These are phyloP conservation scores for Poeciliopsis infans DNA, from an alignment of 2,797 vertebrate species.

Conservation along the genomic window DNA sequence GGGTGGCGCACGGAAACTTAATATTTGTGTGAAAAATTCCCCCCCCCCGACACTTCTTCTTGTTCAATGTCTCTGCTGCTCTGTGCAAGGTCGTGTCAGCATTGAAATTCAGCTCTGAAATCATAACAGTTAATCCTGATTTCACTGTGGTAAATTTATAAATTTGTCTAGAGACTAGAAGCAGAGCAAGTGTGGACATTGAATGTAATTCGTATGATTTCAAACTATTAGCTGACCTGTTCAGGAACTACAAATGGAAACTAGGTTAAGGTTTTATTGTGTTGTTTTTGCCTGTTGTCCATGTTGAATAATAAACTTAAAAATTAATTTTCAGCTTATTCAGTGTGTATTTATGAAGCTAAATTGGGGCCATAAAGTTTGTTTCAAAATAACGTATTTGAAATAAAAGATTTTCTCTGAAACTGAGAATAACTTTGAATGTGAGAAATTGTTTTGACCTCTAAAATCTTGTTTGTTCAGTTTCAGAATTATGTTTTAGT, in stretches of 20 bases:
- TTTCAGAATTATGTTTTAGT: background rate
- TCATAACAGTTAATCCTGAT: background rate
- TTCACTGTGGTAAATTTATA: background rate
- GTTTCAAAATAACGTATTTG: too few relatives aligned
- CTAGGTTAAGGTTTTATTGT: background rate
- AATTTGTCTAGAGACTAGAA: background rate
- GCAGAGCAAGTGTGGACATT: background rate
- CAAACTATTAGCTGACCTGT: background rate
- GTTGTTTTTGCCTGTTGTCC: background rate
- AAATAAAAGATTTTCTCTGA: too few relatives aligned
- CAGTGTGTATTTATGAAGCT: background rate
- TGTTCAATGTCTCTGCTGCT: background rate
- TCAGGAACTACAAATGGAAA: background rate
- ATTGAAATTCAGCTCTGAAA: background rate
- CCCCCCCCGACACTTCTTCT: background rate
- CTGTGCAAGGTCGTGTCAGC: background rate
- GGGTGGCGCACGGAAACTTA: background rate
- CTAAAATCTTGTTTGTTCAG: background rate
- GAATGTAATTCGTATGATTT: background rate
- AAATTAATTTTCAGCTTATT: background rate
- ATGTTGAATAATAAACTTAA: background rate
- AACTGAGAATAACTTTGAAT: too few relatives aligned
- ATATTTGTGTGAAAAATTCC: constrained; percentile 6
- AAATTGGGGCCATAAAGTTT: background rate
- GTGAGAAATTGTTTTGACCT: too few relatives aligned